These are phyloP conservation scores for Bombus superbus DNA, from an alignment of 1,140 invertebrate genomes.

Conservation along the genomic window DNA sequence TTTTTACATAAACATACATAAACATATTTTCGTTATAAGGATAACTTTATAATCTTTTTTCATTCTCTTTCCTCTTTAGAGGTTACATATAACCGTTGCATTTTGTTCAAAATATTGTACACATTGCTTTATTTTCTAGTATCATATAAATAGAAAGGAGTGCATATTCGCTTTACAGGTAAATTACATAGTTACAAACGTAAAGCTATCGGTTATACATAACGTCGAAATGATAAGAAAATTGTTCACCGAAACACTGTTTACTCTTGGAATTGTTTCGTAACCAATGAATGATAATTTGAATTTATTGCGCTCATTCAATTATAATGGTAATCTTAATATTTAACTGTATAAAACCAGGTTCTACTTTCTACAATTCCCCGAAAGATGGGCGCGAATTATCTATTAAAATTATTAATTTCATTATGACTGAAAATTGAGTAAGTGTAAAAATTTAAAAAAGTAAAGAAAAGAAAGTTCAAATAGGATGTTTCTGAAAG, in stretches of 20 bases:
- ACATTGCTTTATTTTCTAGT: background rate
- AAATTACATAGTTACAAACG: background rate
- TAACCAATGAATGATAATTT: background rate
- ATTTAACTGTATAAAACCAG: background rate
- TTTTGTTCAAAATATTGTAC: background rate
- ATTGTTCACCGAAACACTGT: background rate
- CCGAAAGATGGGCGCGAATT: background rate
- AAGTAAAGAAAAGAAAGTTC: background rate
- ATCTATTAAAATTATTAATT: background rate
- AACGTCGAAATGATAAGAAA: background rate
- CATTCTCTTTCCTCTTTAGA: background rate
- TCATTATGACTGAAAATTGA: background rate
- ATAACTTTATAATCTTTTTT: background rate
- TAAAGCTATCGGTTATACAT: background rate
- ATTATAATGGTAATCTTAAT: background rate
- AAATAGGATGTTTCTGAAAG: background rate
- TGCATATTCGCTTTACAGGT: background rate
- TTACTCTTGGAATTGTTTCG: background rate
- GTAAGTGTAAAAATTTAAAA: background rate
- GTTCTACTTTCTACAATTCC: background rate
- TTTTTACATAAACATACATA: constrained; percentile 19
- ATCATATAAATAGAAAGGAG: background rate
- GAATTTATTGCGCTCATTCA: background rate
- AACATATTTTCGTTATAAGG: constrained; percentile 3
- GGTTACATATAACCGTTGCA: background rate